Conservation (phyloP, 1,140 invertebrate genomes). For the Drosophila eugracilis region DNA sequence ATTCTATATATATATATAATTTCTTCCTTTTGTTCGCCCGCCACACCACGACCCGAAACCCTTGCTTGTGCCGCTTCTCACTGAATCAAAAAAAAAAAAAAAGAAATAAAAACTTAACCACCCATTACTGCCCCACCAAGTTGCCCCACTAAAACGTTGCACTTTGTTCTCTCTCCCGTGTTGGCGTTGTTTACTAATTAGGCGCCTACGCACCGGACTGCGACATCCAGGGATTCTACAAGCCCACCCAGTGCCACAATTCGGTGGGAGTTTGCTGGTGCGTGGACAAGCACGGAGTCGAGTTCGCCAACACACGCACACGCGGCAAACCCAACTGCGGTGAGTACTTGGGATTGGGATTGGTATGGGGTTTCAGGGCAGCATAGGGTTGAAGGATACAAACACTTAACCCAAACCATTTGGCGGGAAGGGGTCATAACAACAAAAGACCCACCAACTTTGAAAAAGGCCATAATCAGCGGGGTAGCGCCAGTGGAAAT, state of each 20-base stretch:
- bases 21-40: conserved; percentile 28
- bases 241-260: conserved; percentile 93
- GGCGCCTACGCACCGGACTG: conserved; percentile 93
- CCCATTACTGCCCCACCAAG: conserved; percentile 4
- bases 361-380: not conserved
- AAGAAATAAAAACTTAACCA: conserved; percentile 8
- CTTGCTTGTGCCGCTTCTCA: conserved; percentile 72
- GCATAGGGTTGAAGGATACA: not conserved
- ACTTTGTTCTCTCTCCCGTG: conserved; percentile 41
- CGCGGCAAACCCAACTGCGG: conserved; percentile 94
- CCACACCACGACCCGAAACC: conserved; percentile 28
- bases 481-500: conserved; percentile 8
- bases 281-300: conserved; percentile 96
- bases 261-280: conserved; percentile 96
- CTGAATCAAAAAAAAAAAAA: no score
- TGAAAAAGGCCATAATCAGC: conserved; percentile 24
- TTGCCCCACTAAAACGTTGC: conserved; percentile 65
- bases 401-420: conserved; percentile 50
- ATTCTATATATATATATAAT: conserved; percentile 13
- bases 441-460: conserved; percentile 34
- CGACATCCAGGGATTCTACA: conserved; percentile 94
- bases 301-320: conserved; percentile 92
- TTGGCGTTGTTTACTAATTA: conserved; percentile 83
- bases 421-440: conserved; percentile 14
- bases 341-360: conserved; percentile 85